Evolutionary conservation across 2,888 invertebrate genomes (phyloP), one percentile per base, ranked within the genome.

Genomic region (Megastigmus dorsalis): DNA sequence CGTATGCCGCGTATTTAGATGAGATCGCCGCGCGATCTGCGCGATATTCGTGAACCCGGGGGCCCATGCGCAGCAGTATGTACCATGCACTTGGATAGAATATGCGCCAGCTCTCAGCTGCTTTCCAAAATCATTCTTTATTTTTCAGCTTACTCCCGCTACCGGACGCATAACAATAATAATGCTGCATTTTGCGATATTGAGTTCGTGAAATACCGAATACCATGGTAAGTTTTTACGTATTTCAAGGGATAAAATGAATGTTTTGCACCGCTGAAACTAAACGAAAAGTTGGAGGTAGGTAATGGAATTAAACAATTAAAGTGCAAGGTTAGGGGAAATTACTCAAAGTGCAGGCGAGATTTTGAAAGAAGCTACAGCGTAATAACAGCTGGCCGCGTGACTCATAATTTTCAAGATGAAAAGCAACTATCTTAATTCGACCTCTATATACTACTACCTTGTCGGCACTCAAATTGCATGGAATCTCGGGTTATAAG

Each of bases 391-490:
- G 55, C n/a, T n/a, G n/a, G 9, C n/a, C 38, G 28, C 23, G 20
- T 18, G 30, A 50, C 23, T 59, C 38, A 43, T 65, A 65, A 72
- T 72, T 67, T 73, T 18, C 66, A 50, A 67, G 60, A 67, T 73
- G 73, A 73, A 73, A 73, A 60, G 36, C 60, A 73, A 67, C 73
- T 60, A 73, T 73, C 67, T 73, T 73, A 66, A 73, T 54, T 59
- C 60, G 59, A 60, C 45, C 41, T 36, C 43, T 26, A 15, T 28
- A 26, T n/a, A n/a, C n/a, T n/a, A n/a, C n/a, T n/a, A n/a, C n/a
- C n/a, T 50, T 23, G 38, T 62, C 9, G 38, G 36, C 23, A 50
- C 48, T 54, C 13, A 59, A 65, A 72, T 72, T 72, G 38, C 71
- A 38, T 33, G 18, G 30, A 71, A 50, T 63, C 38, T 63, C 48